Conservation (phyloP, 2,888 invertebrate genomes). For the Heterodera filipjevi region DNA sequence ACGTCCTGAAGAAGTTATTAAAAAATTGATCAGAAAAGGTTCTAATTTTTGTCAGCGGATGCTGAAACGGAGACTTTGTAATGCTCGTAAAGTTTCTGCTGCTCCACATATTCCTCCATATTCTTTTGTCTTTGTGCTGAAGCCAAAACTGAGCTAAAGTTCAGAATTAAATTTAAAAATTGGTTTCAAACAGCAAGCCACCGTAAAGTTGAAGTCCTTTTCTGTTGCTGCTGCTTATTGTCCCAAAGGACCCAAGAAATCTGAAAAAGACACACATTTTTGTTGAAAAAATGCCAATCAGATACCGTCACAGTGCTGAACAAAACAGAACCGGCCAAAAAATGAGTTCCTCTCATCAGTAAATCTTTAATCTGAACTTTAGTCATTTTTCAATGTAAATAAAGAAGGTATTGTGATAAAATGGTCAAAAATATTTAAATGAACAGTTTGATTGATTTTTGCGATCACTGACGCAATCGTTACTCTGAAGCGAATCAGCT, state of each 20-base stretch:
- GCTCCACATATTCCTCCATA: slow-evolving; percentile 4
- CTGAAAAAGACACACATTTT: background rate
- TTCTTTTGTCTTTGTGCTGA: background rate
- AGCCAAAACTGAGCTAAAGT: background rate
- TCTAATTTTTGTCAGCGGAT: background rate
- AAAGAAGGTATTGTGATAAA: too few species aligned
- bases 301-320: slow-evolving; percentile 10
- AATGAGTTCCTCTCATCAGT: slow-evolving; percentile 10
- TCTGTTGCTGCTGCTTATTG: background rate
- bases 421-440: background rate
- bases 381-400: background rate
- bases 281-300: background rate
- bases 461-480: background rate
- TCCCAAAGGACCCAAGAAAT: slow-evolving; percentile 21
- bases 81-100: background rate
- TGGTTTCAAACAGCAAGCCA: too few species aligned
- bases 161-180: too few species aligned
- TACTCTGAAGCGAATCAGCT: background rate
- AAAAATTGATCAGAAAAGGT: background rate
- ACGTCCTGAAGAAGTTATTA: background rate
- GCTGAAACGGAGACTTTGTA: background rate
- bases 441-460: background rate
- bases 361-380: background rate
- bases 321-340: slow-evolving; percentile 8
- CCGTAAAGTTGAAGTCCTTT: background rate